Evolutionary conservation across 2,888 invertebrate species (phyloP), one percentile per base, ranked within the genome.

Genomic region (Ceramica pisi): DNA sequence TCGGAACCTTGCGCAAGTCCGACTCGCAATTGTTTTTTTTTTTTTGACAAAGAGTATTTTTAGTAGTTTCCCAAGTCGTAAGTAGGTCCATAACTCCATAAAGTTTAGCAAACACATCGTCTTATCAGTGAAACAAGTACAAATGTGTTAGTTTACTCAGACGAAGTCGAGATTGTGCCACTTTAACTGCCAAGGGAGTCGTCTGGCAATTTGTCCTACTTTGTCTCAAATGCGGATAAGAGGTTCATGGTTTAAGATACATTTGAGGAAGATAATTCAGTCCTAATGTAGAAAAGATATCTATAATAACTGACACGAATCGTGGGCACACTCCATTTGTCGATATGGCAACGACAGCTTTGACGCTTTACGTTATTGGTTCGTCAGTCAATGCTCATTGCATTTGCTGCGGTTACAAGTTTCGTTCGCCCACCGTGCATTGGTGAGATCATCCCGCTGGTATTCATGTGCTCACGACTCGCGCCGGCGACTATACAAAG

Each of bases 61-160:
- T n/a, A 8, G 23, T 26, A 38, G 10, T 76, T 53, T 53, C 14
- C 8, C 4, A 55, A 61, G 48, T 31, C 19, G 12, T 35, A 38
- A 23, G 19, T 14, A 51, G 16, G 35, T n/a, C 8, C 26, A 14
- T 31, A 59, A 57, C 38, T 57, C 38, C 14, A 56, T 38, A 38
- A 56, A 53, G 26, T 73, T 56, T 60, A n/a, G 3, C 7, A 26
- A 74, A 31, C 21, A 53, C 51, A 35, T 53, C 19, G 7, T 12
- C n/a, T 38, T 64, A 63, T 80, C 61, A 26, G 16, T 9, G 6
- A 62, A 50, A 56, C 8, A 8, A 21, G 53, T 66, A 31, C 21
- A 31, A 81, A 78, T 65, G 69, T 66, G 53, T 38, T n/a, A 66
- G 70, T 78, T 62, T 26, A 66, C 53, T 69, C 23, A 14, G n/a